Evolutionary conservation across 2,113 vertebrate species (phyloP).

Genomic region (Salvator merianae): DNA sequence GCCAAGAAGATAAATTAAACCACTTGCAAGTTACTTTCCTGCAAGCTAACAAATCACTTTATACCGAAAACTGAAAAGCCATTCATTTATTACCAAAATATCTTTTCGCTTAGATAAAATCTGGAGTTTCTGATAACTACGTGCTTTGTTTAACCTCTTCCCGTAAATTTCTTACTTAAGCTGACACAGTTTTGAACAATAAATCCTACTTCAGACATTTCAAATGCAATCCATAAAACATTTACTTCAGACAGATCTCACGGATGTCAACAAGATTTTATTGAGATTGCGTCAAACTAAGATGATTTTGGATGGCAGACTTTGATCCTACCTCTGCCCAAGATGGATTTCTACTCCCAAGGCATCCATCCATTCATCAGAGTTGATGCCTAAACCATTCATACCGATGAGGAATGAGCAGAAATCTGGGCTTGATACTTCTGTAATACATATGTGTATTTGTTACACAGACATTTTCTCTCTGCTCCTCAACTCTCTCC

Average conservation of each 20-base stretch:
- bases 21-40: constrained; percentile 44
- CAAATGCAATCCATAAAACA: constrained; percentile 17
- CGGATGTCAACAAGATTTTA: neutral
- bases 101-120: constrained; percentile 51
- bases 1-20: constrained; percentile 62
- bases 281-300: neutral
- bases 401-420: neutral
- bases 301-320: neutral
- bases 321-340: neutral
- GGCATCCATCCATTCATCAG: neutral
- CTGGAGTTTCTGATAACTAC: constrained; percentile 35
- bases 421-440: neutral
- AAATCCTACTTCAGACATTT: neutral
- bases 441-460: neutral
- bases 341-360: neutral
- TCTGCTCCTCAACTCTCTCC: too few species aligned
- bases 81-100: constrained; percentile 64
- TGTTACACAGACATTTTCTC: too few species aligned
- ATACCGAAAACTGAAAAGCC: constrained; percentile 51
- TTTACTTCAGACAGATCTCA: neutral
- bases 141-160: neutral
- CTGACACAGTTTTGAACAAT: constrained; percentile 14
- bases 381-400: neutral
- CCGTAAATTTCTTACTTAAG: constrained; percentile 12
- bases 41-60: constrained; percentile 58